Evolutionary conservation across 2,888 invertebrate species (phyloP).

Genomic region (Yponomeuta plumbellus): DNA sequence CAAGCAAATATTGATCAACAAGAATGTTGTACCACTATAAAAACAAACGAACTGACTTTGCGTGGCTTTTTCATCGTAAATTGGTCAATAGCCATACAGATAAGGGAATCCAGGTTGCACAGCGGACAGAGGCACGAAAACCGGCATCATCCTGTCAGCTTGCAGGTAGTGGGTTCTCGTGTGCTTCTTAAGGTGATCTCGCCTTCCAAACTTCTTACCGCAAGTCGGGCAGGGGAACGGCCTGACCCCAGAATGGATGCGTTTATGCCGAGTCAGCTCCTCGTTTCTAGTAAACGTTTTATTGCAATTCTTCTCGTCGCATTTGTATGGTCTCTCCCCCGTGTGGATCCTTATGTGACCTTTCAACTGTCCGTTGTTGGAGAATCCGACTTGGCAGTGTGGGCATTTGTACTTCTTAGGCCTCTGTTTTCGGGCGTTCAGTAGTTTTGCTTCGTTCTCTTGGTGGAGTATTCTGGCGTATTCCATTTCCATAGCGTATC

Average conservation of each 20-base stretch:
- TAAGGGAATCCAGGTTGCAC: conserved; percentile 67
- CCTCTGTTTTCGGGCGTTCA: conserved; percentile 84
- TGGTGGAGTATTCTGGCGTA: conserved; percentile 82
- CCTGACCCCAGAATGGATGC: conserved; percentile 91
- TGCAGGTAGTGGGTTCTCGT: conserved; percentile 86
- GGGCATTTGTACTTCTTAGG: conserved; percentile 95
- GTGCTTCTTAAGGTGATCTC: conserved; percentile 97
- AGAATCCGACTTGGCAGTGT: conserved; percentile 92
- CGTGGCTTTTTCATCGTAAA: too few relatives aligned
- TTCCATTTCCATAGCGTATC: conserved; percentile 80
- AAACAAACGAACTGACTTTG: too few relatives aligned
- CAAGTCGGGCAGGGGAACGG: conserved; percentile 92
- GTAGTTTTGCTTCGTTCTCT: conserved; percentile 81
- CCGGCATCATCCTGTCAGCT: conserved; percentile 78
- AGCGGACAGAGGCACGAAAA: conserved; percentile 78
- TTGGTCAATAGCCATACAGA: conserved; percentile 72
- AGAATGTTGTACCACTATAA: too few relatives aligned
- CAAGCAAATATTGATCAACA: too few relatives aligned
- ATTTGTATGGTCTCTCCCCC: conserved; percentile 92
- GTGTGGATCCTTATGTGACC: conserved; percentile 95
- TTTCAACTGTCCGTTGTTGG: conserved; percentile 94
- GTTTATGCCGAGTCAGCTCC: conserved; percentile 92
- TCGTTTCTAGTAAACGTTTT: conserved; percentile 95
- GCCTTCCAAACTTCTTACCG: conserved; percentile 93
- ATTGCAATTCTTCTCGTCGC: conserved; percentile 89